These are phyloP conservation scores for Microtus ochrogaster DNA, from an alignment of 2,113 vertebrate genomes.

Conservation along the genomic window DNA sequence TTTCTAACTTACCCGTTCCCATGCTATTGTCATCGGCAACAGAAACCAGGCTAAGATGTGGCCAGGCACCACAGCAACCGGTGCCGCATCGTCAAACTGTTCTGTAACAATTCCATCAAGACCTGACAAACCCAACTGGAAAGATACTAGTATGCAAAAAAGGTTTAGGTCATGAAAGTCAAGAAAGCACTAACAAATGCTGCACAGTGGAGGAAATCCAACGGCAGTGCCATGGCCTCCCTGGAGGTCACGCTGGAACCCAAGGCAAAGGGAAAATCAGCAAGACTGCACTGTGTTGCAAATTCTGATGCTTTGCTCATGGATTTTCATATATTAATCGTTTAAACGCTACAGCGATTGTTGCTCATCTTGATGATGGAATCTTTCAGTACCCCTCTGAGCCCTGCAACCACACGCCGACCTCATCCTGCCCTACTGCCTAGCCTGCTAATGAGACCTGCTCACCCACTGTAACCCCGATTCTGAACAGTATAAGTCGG, in stretches of 20 bases:
- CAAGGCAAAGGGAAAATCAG: background rate
- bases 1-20: background rate
- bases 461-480: background rate
- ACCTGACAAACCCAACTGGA: background rate
- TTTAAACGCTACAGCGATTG: background rate
- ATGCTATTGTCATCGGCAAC: background rate
- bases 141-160: background rate
- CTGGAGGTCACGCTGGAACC: background rate
- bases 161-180: background rate
- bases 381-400: background rate
- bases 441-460: background rate
- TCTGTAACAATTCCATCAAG: background rate
- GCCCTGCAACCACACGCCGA: background rate
- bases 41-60: background rate
- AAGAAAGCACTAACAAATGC: background rate
- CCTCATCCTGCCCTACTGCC: background rate
- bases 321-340: background rate
- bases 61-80: background rate
- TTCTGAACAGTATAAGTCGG: background rate
- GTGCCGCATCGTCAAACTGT: background rate
- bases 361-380: background rate
- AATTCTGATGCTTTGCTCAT: background rate
- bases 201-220: background rate
- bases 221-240: background rate
- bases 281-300: background rate